Evolutionary conservation across 2,113 vertebrate species (phyloP).

Genomic region (Brachyistius frenatus): DNA sequence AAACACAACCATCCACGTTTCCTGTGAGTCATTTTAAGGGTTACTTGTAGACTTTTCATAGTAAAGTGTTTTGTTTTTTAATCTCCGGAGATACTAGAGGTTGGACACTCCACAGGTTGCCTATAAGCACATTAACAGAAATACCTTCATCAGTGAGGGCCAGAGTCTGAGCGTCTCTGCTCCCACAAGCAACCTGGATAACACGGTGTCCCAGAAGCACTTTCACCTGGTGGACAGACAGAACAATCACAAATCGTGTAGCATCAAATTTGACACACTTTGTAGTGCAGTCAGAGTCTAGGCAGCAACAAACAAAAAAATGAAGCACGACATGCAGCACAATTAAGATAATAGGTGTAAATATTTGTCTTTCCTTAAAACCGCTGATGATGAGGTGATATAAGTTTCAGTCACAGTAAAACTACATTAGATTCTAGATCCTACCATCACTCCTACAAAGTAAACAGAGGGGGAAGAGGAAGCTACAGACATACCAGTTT

Average conservation of each 20-base stretch:
- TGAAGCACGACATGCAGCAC: neutral
- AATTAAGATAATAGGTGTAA: neutral
- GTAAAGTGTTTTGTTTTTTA: neutral
- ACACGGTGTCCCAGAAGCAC: slow-evolving; percentile 96
- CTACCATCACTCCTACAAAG: neutral
- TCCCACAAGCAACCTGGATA: slow-evolving; percentile 97
- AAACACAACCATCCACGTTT: neutral
- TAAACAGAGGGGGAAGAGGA: neutral
- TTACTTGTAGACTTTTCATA: neutral
- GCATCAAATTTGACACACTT: neutral
- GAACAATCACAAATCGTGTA: neutral
- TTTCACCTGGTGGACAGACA: slow-evolving; percentile 88
- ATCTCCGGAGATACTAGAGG: neutral
- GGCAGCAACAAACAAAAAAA: neutral
- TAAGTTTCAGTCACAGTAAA: too few relatives aligned
- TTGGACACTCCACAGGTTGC: neutral
- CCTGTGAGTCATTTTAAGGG: neutral
- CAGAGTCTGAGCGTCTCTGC: slow-evolving; percentile 96
- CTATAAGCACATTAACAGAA: neutral
- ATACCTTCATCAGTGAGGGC: slow-evolving; percentile 97
- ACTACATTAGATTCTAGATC: too few relatives aligned
- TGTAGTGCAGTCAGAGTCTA: neutral
- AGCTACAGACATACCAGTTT: slow-evolving; percentile 89
- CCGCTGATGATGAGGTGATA: too few relatives aligned
- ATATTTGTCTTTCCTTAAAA: neutral